These are phyloP conservation scores for Amphipoea lucens DNA, from an alignment of 2,888 invertebrate species.

Conservation along the genomic window DNA sequence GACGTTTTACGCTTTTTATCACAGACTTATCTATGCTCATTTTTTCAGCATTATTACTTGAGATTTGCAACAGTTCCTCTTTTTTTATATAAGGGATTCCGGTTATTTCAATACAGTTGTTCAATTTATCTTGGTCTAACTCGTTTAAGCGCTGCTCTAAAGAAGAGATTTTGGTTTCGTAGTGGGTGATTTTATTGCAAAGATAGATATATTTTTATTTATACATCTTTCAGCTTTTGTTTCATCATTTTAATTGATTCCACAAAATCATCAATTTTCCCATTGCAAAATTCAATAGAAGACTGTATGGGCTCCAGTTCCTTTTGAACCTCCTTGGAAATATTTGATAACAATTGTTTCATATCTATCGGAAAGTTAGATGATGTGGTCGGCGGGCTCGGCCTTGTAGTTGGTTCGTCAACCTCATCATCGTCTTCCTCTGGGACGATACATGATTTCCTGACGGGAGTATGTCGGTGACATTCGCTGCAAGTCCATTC, in stretches of 20 bases:
- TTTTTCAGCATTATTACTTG: background rate
- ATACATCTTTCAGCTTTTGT: background rate
- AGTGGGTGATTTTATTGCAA: background rate
- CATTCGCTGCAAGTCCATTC: conserved; percentile 3
- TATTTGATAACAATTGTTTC: no score
- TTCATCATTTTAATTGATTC: background rate
- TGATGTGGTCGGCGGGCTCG: background rate
- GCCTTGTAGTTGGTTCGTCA: background rate
- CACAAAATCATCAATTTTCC: background rate
- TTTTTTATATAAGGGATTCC: background rate
- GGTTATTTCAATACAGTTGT: background rate
- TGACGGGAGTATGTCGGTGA: conserved; percentile 1
- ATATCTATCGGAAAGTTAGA: background rate
- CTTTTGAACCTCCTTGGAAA: background rate
- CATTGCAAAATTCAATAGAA: no score
- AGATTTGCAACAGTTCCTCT: background rate
- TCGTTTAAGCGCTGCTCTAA: background rate
- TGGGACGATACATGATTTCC: conserved; percentile 8
- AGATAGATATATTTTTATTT: background rate
- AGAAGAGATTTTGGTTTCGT: background rate
- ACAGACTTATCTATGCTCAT: background rate
- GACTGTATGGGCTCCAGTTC: background rate
- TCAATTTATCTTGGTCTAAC: background rate
- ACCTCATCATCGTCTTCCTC: conserved; percentile 2
- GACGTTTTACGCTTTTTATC: background rate